These are phyloP conservation scores for Pristionchus pacificus DNA, from an alignment of 1,140 invertebrate genomes.

Conservation along the genomic window DNA sequence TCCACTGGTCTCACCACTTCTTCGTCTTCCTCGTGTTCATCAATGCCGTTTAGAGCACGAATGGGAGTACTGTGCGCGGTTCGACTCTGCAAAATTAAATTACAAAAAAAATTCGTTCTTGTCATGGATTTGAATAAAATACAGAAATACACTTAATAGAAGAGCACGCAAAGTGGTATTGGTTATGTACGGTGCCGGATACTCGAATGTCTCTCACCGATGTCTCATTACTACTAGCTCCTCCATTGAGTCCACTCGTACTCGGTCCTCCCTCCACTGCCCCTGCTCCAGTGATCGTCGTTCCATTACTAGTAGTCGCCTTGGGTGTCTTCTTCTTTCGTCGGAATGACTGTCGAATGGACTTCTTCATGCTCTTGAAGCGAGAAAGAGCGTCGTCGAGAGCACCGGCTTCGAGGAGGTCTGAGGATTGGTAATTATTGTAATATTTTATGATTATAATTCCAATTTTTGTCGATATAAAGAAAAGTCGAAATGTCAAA, in stretches of 20 bases:
- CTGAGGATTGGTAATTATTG: too few relatives aligned
- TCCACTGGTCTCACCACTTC: constrained; percentile 1
- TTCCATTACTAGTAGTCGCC: too few relatives aligned
- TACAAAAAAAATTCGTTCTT: neutral
- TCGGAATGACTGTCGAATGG: constrained; percentile 8
- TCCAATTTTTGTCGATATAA: too few relatives aligned
- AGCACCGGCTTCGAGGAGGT: constrained; percentile 8
- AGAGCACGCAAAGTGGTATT: neutral
- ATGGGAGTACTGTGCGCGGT: too few relatives aligned
- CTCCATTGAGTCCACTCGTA: too few relatives aligned
- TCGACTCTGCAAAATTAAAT: too few relatives aligned
- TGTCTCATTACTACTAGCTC: too few relatives aligned
- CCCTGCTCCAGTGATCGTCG: too few relatives aligned
- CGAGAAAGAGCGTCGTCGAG: constrained; percentile 2
- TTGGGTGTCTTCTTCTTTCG: constrained; percentile 5
- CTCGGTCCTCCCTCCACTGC: too few relatives aligned
- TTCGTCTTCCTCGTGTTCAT: constrained; percentile 12
- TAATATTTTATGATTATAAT: too few relatives aligned
- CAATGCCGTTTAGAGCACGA: too few relatives aligned
- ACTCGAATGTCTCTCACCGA: too few relatives aligned
- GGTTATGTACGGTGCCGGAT: neutral
- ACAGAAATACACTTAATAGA: neutral
- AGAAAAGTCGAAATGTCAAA: constrained; percentile 2
- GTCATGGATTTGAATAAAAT: neutral
- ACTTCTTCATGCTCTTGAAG: constrained; percentile 16